A percentile compares a stretch with the other conserved stretches of the same genome.
These are phyloP conservation scores for Mimas tiliae DNA, from an alignment of 2,888 invertebrate species.

Conservation along the genomic window DNA sequence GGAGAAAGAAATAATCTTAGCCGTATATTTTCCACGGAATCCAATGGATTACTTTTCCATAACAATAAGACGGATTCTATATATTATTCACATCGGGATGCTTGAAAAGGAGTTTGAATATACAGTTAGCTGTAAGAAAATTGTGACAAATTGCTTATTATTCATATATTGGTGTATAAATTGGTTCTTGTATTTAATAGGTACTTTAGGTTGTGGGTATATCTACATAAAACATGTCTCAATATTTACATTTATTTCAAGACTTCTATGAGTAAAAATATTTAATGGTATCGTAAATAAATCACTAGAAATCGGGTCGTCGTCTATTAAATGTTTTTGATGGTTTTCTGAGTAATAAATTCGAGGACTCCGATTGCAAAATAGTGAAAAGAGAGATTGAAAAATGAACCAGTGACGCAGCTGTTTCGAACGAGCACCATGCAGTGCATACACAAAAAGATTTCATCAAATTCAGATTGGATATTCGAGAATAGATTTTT, in stretches of 20 bases:
- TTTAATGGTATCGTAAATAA: too few species aligned
- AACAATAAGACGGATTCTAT: conserved; percentile 11
- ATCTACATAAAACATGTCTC: too few species aligned
- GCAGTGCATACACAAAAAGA: neutral
- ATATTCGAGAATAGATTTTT: neutral
- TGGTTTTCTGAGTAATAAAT: neutral
- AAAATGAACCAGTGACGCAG: neutral
- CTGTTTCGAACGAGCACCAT: neutral
- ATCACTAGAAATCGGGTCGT: too few species aligned
- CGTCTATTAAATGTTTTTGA: neutral
- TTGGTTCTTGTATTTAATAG: too few species aligned
- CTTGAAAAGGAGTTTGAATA: conserved; percentile 7
- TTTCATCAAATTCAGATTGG: neutral
- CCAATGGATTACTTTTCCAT: conserved; percentile 18
- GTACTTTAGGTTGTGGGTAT: too few species aligned
- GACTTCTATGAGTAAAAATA: too few species aligned
- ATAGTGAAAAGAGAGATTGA: neutral
- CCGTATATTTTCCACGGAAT: conserved; percentile 7
- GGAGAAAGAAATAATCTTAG: neutral
- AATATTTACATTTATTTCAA: too few species aligned
- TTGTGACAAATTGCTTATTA: neutral
- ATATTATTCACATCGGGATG: neutral
- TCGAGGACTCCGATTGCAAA: neutral
- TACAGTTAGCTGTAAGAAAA: neutral
- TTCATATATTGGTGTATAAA: neutral